These are phyloP conservation scores for Jordanella pulchra DNA, from an alignment of 2,797 vertebrate genomes.

Conservation along the genomic window DNA sequence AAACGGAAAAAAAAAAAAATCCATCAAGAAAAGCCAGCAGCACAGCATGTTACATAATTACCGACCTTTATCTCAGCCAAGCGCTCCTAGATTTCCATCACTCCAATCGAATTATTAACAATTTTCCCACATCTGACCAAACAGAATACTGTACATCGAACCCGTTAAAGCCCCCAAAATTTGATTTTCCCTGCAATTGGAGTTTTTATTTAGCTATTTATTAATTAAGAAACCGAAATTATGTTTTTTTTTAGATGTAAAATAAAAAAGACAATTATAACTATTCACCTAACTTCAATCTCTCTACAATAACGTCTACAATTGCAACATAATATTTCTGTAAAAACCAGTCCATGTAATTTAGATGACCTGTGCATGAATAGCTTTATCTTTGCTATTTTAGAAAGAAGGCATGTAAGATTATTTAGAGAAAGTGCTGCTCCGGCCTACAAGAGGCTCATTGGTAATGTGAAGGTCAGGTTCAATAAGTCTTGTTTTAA, in stretches of 20 bases:
- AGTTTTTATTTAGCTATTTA: neutral
- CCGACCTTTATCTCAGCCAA: slow-evolving; percentile 10
- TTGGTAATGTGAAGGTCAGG: neutral
- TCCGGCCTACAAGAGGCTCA: neutral
- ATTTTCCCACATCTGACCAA: neutral
- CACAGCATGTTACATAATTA: slow-evolving; percentile 25
- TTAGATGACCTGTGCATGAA: neutral
- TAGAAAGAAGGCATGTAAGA: neutral
- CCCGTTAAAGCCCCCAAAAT: neutral
- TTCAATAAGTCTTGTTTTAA: neutral
- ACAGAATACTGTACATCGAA: neutral
- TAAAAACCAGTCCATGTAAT: neutral
- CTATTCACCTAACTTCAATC: too few species aligned
- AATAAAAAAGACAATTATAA: too few species aligned
- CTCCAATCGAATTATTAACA: slow-evolving; percentile 12
- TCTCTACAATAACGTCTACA: neutral
- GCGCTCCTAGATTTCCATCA: neutral
- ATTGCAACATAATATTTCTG: neutral
- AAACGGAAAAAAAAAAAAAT: slow-evolving; percentile 12
- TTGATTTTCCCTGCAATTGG: neutral
- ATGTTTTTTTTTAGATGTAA: neutral
- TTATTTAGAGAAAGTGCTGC: neutral
- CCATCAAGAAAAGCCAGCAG: slow-evolving; percentile 32
- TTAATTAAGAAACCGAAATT: neutral
- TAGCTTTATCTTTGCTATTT: neutral